Evolutionary conservation across 2,888 invertebrate genomes (phyloP).

Genomic region (Diabrotica balteata): DNA sequence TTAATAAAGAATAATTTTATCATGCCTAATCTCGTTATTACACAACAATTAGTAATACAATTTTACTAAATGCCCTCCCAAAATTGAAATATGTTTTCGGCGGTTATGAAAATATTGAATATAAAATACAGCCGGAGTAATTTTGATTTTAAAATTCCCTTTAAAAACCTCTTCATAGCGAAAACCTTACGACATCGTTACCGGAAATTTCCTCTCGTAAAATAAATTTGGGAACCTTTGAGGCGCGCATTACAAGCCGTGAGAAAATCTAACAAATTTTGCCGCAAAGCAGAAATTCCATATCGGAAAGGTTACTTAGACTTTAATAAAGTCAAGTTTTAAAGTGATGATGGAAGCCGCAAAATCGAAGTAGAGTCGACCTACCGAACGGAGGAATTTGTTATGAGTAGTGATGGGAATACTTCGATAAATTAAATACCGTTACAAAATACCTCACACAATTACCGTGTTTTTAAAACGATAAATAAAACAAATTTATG

Average conservation of each 20-base stretch:
- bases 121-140: constrained; percentile 22
- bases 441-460: too few relatives aligned
- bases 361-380: constrained; percentile 6
- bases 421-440: too few relatives aligned
- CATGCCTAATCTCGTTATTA: too few relatives aligned
- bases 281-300: constrained; percentile 23
- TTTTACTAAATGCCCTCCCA: background rate
- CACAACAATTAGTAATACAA: background rate
- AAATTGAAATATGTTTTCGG: background rate
- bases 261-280: constrained; percentile 30
- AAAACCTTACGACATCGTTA: constrained; percentile 24
- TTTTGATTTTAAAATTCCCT: constrained; percentile 23
- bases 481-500: too few relatives aligned
- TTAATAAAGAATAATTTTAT: too few relatives aligned
- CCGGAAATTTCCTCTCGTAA: constrained; percentile 23
- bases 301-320: constrained; percentile 33
- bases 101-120: constrained; percentile 25
- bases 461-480: too few relatives aligned
- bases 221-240: constrained; percentile 27
- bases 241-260: constrained; percentile 24
- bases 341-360: constrained; percentile 37
- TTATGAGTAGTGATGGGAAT: background rate
- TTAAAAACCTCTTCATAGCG: constrained; percentile 22
- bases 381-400: background rate
- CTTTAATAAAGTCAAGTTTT: constrained; percentile 41